A percentile compares a stretch with the other conserved stretches of the same genome.
phyloP scores from a whole-genome alignment of 2,888 invertebrate species.

The Andrena camellia region DNA sequence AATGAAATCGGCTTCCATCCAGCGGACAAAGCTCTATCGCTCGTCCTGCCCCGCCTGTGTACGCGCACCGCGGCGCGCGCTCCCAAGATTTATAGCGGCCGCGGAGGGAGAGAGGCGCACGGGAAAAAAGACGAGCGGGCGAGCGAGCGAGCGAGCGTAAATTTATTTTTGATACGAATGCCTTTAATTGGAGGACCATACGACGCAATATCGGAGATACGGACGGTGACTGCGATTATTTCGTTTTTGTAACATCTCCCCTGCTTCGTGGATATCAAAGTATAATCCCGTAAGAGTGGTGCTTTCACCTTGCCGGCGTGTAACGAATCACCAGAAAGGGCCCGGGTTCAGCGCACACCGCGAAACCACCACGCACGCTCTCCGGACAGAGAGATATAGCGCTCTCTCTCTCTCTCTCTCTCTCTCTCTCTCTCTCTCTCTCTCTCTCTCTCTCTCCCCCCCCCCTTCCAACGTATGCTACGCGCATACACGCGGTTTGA shows the following conservation, averaged over 20 bases:
- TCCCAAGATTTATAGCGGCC: conserved; percentile 52
- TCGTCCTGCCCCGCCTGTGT: neutral
- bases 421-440: neutral
- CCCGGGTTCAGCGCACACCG: conserved; percentile 67
- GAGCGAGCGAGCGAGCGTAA: conserved; percentile 35
- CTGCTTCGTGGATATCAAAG: conserved; percentile 72
- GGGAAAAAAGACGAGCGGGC: neutral
- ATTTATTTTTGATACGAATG: conserved; percentile 65
- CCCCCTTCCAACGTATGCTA: conserved; percentile 66
- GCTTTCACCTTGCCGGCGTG: conserved; percentile 72
- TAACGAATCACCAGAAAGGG: conserved; percentile 75
- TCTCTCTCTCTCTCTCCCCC: neutral
- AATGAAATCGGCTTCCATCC: conserved; percentile 42
- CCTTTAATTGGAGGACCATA: conserved; percentile 62
- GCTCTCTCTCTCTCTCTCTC: neutral
- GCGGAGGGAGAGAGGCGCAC: neutral
- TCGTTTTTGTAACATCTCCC: conserved; percentile 59
- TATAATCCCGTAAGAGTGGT: conserved; percentile 74
- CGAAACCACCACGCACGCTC: conserved; percentile 59
- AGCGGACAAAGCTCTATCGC: conserved; percentile 13
- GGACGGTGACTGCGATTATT: conserved; percentile 51
- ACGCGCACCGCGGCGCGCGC: conserved; percentile 19
- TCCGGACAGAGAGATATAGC: too few species aligned
- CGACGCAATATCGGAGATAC: conserved; percentile 52
- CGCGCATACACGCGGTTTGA: conserved; percentile 74